Evolutionary conservation across 2,797 vertebrate species (phyloP), one percentile per base, ranked within the genome.

Genomic region (Tamandua tetradactyla): DNA sequence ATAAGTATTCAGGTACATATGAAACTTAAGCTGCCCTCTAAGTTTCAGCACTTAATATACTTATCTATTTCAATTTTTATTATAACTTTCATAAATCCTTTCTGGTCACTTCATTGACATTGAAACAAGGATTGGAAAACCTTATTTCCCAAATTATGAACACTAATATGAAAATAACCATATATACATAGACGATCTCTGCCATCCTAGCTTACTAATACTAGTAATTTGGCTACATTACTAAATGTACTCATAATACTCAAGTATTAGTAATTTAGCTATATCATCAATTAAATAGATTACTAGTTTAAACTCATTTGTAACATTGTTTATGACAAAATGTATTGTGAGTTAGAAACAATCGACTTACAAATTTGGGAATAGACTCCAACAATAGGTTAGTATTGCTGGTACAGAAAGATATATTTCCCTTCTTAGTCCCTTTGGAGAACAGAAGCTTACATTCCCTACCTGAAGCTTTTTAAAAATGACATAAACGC

Each of bases 211-310:
- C 78, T 85, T 96, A 64, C 59, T n/a, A 49, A 49, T 92, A 85
- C 35, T 74, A 92, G 27, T 92, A 90, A 86, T 18, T 55, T 55
- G 20, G 52, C 17, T 18, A 55, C 52, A 55, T 55, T 55, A 55
- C 52, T 55, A 18, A 55, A 55, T 20, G 52, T 55, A 55, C 52
- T 55, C 15, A 55, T 18, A n/a, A n/a, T n/a, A n/a, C n/a, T n/a
- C n/a, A 94, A 84, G 47, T 92, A 87, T 32, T 74, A 92, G 22
- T 92, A 90, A 86, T 89, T 90, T 92, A 89, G 66, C 35, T 95
- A 87, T 17, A 92, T 87, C 37, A 79, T 95, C 64, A 87, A 76
- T 72, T 40, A 90, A 93, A 30, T 42, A 81, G 35, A 85, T 95
- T 47, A 47, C 13, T 57, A 85, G 81, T 32, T 57, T 87, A 79